Evolutionary conservation across 2,113 vertebrate species (phyloP).

Genomic region (Ophiodon elongatus): DNA sequence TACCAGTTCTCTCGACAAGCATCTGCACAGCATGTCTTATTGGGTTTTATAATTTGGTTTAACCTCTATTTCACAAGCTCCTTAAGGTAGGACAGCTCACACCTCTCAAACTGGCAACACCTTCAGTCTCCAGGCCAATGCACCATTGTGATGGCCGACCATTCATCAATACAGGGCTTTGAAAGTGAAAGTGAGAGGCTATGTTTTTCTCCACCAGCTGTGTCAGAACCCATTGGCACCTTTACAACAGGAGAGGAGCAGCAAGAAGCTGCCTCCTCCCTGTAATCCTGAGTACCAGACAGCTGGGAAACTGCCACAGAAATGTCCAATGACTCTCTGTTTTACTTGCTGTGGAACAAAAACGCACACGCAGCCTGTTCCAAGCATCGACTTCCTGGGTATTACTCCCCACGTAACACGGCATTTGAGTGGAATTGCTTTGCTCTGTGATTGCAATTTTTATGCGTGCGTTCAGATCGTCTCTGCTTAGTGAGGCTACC

Average conservation of each 20-base stretch:
- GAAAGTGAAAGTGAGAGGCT: slow-evolving; percentile 17
- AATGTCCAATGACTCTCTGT: background rate
- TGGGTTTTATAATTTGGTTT: slow-evolving; percentile 8
- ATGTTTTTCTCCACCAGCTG: slow-evolving; percentile 15
- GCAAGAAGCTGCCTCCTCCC: background rate
- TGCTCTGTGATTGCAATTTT: slow-evolving; percentile 44
- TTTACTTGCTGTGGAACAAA: slow-evolving; percentile 8
- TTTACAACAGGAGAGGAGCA: background rate
- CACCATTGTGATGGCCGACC: background rate
- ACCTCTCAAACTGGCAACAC: background rate
- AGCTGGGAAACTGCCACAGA: background rate
- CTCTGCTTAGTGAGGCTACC: slow-evolving; percentile 25
- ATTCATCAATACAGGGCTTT: slow-evolving; percentile 27
- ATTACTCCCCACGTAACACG: slow-evolving; percentile 14
- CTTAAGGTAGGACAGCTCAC: background rate
- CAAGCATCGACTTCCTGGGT: background rate
- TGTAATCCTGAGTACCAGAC: background rate
- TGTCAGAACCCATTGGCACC: slow-evolving; percentile 4
- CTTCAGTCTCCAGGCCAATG: slow-evolving; percentile 20
- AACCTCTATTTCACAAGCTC: slow-evolving; percentile 3
- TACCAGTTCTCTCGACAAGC: background rate
- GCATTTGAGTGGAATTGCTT: slow-evolving; percentile 41
- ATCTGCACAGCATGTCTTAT: background rate
- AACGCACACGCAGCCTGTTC: background rate
- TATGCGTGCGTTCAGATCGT: slow-evolving; percentile 26